Conservation (phyloP, 2,888 invertebrate species). For the Fragum fragum region DNA sequence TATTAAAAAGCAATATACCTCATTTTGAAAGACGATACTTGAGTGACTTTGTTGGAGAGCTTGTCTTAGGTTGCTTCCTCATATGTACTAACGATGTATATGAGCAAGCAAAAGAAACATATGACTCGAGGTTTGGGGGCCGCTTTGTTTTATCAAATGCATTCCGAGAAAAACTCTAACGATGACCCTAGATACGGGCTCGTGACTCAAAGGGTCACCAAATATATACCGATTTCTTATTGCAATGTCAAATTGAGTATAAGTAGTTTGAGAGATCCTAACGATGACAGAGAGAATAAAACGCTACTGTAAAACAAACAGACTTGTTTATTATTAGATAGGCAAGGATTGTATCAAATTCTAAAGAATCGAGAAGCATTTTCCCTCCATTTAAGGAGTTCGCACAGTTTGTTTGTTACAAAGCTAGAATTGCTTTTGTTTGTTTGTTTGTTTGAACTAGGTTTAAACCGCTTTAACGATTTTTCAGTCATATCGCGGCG, state of each 20-base stretch:
- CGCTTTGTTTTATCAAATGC: constrained; percentile 49
- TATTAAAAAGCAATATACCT: constrained; percentile 1
- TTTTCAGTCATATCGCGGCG: too few species aligned
- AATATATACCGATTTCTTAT: constrained; percentile 45
- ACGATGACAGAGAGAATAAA: constrained; percentile 59
- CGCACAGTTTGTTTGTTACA: constrained; percentile 44
- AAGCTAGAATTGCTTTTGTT: constrained; percentile 57
- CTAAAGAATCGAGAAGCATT: constrained; percentile 12
- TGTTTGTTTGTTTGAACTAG: too few species aligned
- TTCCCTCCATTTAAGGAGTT: constrained; percentile 53
- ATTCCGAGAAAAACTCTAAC: constrained; percentile 55
- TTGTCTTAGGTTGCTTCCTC: constrained; percentile 20
- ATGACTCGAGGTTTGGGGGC: constrained; percentile 56
- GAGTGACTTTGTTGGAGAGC: neutral
- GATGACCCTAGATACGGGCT: constrained; percentile 48
- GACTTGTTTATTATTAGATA: constrained; percentile 46
- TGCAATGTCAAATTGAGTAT: constrained; percentile 41
- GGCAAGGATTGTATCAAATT: constrained; percentile 35
- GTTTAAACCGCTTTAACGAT: too few species aligned
- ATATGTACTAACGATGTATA: constrained; percentile 39
- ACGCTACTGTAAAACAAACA: constrained; percentile 54
- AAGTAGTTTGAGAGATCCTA: constrained; percentile 21
- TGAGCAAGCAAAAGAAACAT: constrained; percentile 48
- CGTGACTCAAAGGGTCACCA: constrained; percentile 33
- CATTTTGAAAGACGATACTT: constrained; percentile 17